Evolutionary conservation across 1,140 invertebrate genomes (phyloP), one percentile per base, ranked within the genome.

Genomic region (Drosophila ogumai): DNA sequence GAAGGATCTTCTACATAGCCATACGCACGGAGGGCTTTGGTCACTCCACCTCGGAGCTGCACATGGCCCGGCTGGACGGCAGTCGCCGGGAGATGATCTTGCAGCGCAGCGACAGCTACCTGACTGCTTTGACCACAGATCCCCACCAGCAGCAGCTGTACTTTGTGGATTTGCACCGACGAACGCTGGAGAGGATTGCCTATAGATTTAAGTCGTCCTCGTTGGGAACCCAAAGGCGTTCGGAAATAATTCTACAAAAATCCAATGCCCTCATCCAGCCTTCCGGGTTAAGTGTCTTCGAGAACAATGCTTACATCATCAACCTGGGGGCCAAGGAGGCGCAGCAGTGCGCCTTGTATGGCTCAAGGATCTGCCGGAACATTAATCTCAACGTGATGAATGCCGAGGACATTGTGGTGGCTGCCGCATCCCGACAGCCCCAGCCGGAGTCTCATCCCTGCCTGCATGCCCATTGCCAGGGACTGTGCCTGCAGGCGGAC

Each of bases 91-190:
- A 92, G 19, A 69, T 93, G 54, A 7, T 94, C 15, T 44, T 92
- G 8, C 85, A 86, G 54, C 90, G 90, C 3, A 56, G 85, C n/a
- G 92, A 57, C 13, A 82, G 93, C 9, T 94, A 95, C 81, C 95
- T 97, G 13, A 94, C 94, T 3, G 95, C 95, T 0, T 72, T 98
- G 0, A 93, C 96, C 1, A 93, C 94, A 36, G 96, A 97, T 93
- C 93, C 94, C 52, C 94, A 95, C 63, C 95, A 94, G 64, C 93
- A 94, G 65, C 82, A 93, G 41, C 80, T 98, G 1, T 98, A 97
- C 85, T 96, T 95, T 91, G 93, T 94, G 0, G 96, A 97, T 87
- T 92, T 94, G 68, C 94, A 94, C 88, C 84, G 87, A 12, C 94
- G 94, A 58, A 93, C 93, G 9, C 94, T 98, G 19, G 94, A 95